Conservation (phyloP, 2,113 vertebrate species). For the Pachycephala philippinensis region DNA sequence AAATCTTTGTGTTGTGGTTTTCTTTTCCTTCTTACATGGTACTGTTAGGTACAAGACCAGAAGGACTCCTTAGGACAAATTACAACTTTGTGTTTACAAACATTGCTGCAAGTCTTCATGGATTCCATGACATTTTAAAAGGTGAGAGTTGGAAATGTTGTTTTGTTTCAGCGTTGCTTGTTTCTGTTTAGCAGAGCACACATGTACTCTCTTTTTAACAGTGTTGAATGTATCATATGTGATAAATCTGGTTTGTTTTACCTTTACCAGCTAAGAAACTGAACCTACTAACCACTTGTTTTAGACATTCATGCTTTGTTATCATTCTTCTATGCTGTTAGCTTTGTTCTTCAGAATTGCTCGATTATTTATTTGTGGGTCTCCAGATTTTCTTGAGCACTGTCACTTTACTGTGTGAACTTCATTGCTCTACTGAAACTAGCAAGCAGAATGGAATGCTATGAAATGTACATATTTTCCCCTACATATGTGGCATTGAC, state of each 20-base stretch:
- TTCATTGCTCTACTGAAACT: not conserved
- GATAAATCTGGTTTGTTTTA: not conserved
- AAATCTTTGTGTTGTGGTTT: not conserved
- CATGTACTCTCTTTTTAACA: accelerated
- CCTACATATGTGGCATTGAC: not conserved
- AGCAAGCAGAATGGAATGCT: not conserved
- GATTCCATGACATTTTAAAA: constrained; percentile 87
- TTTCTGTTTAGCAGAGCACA: not conserved
- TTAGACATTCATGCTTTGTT: not conserved
- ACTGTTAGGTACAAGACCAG: constrained; percentile 77
- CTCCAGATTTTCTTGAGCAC: not conserved
- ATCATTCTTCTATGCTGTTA: not conserved
- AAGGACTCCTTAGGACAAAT: constrained; percentile 85
- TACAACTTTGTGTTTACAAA: constrained; percentile 86
- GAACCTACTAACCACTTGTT: not conserved
- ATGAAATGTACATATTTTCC: not conserved
- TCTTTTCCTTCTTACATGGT: not conserved
- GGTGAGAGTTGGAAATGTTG: constrained; percentile 71
- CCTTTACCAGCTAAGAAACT: not conserved
- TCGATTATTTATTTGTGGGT: not conserved
- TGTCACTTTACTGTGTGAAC: not conserved
- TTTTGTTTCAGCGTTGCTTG: not conserved
- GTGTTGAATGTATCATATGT: not conserved
- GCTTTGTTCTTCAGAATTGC: not conserved
- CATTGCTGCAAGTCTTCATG: constrained; percentile 84